Evolutionary conservation across 2,797 vertebrate species (phyloP).

Genomic region (Chaenodraco wilsoni): DNA sequence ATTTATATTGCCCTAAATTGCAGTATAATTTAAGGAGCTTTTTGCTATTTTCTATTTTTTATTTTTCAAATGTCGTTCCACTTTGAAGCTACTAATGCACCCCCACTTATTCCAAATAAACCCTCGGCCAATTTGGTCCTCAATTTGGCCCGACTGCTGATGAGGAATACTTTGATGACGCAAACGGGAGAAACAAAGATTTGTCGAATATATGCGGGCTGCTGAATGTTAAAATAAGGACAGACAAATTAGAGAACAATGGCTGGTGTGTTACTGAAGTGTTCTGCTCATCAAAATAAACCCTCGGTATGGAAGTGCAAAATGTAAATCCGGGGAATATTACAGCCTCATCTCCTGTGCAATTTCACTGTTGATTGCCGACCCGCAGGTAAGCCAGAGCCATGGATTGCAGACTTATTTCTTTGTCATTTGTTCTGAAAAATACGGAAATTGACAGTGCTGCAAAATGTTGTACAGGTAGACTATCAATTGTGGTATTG

Average conservation of each 20-base stretch:
- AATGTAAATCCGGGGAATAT: slow-evolving; percentile 38
- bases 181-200: slow-evolving; percentile 9
- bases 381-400: slow-evolving; percentile 48
- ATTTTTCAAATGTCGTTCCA: too few species aligned
- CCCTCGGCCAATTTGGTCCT: too few species aligned
- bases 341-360: slow-evolving; percentile 39
- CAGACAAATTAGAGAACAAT: slow-evolving; percentile 5
- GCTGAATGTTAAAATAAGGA: slow-evolving; percentile 31
- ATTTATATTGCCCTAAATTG: background rate
- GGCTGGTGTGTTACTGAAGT: slow-evolving; percentile 22
- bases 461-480: background rate
- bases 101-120: too few species aligned
- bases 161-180: background rate
- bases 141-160: background rate
- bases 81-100: too few species aligned
- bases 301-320: slow-evolving; percentile 14
- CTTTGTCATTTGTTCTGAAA: slow-evolving; percentile 27
- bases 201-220: background rate
- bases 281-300: slow-evolving; percentile 33
- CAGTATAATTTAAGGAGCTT: background rate
- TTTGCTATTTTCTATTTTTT: background rate
- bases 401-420: slow-evolving; percentile 27
- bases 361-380: slow-evolving; percentile 61
- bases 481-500: background rate
- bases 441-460: slow-evolving; percentile 15